Evolutionary conservation across 2,113 vertebrate genomes (phyloP).

Genomic region (Ariopsis seemanni): DNA sequence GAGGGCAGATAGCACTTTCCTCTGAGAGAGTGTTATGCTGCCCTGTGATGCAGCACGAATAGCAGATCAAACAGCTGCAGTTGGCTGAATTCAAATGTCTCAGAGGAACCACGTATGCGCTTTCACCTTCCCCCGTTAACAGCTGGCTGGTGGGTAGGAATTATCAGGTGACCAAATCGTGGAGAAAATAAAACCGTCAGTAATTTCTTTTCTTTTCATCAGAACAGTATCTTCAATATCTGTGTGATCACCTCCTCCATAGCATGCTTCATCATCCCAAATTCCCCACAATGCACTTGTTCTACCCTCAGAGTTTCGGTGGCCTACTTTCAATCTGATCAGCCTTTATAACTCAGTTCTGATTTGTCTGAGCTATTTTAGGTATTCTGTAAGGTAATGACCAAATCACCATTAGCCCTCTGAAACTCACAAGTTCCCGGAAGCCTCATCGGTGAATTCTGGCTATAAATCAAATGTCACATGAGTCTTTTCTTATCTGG

Average conservation of each 20-base stretch:
- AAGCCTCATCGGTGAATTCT: constrained; percentile 3
- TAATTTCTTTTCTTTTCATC: neutral
- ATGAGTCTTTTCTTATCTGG: constrained; percentile 18
- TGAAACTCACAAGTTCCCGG: neutral
- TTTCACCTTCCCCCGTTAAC: neutral
- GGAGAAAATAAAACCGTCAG: neutral
- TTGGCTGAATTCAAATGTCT: neutral
- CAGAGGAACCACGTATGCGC: neutral
- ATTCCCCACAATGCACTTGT: constrained; percentile 27
- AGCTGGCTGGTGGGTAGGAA: neutral
- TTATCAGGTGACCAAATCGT: neutral
- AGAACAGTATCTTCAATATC: neutral
- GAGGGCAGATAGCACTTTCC: neutral
- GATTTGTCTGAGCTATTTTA: constrained; percentile 31
- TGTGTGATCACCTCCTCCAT: constrained; percentile 12
- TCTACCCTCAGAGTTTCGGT: constrained; percentile 28
- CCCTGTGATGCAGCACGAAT: neutral
- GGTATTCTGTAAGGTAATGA: constrained; percentile 21
- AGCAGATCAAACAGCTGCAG: neutral
- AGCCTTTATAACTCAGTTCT: constrained; percentile 33
- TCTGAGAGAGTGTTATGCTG: neutral
- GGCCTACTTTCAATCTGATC: constrained; percentile 38
- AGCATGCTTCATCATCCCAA: constrained; percentile 7
- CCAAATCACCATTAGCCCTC: constrained; percentile 46
- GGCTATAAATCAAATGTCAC: constrained; percentile 37